These are phyloP conservation scores for Mythimna loreyi DNA, from an alignment of 2,888 invertebrate species.

Conservation along the genomic window DNA sequence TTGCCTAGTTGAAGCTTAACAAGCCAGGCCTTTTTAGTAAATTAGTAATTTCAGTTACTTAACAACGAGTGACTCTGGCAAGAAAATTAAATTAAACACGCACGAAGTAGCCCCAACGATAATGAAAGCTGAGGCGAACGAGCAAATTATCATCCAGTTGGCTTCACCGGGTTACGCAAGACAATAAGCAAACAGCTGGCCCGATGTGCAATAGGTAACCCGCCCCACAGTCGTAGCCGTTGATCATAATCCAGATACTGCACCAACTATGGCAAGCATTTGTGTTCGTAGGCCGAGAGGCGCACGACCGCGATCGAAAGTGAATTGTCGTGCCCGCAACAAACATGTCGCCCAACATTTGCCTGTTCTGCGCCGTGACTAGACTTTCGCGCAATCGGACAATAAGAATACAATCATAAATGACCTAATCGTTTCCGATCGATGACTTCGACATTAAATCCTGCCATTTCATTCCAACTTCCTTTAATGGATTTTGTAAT, in stretches of 20 bases:
- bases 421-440: constrained; percentile 74
- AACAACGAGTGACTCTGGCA: constrained; percentile 73
- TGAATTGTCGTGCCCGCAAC: constrained; percentile 82
- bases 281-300: constrained; percentile 82
- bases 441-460: constrained; percentile 72
- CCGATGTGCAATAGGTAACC: constrained; percentile 84
- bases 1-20: constrained; percentile 33
- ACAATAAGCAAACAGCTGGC: constrained; percentile 84
- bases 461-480: constrained; percentile 65
- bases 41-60: constrained; percentile 72
- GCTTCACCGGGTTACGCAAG: constrained; percentile 88
- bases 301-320: constrained; percentile 87
- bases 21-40: constrained; percentile 62
- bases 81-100: constrained; percentile 87
- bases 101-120: constrained; percentile 84
- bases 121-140: constrained; percentile 84
- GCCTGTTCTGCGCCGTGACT: constrained; percentile 77
- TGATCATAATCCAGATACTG: constrained; percentile 88
- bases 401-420: constrained; percentile 78
- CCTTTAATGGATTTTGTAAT: constrained; percentile 63
- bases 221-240: constrained; percentile 79
- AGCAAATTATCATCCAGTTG: constrained; percentile 87
- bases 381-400: constrained; percentile 80
- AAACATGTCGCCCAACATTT: constrained; percentile 80
- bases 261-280: constrained; percentile 82